Evolutionary conservation across 2,113 vertebrate genomes (phyloP).

Genomic region (Festucalex cinctus): DNA sequence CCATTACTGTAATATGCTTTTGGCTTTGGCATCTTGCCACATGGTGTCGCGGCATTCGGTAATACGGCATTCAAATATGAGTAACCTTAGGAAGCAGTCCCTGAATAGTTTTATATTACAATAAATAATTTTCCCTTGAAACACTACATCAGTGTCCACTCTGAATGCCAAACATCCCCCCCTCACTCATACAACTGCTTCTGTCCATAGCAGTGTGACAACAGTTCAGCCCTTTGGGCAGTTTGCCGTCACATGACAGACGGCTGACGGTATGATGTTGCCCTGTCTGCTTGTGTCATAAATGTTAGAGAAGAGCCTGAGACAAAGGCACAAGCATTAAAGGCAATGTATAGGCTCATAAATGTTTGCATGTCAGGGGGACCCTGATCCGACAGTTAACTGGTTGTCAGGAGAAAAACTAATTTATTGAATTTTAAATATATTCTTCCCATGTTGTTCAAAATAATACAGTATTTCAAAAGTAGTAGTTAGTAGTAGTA

Average conservation of each 20-base stretch:
- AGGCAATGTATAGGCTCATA: background rate
- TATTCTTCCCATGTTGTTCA: too few relatives aligned
- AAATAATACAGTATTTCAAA: too few relatives aligned
- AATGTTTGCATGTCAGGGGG: too few relatives aligned
- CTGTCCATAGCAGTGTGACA: constrained; percentile 4
- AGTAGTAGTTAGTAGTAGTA: too few relatives aligned
- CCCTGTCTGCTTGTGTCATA: constrained; percentile 31
- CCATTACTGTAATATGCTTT: constrained; percentile 14
- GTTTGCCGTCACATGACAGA: constrained; percentile 23
- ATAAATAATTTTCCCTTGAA: background rate
- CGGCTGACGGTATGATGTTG: constrained; percentile 12
- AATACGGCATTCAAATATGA: background rate
- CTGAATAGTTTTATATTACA: background rate
- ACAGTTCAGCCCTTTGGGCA: constrained; percentile 34
- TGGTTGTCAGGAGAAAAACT: too few relatives aligned
- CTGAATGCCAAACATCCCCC: background rate
- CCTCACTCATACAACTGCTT: background rate
- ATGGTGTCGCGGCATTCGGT: background rate
- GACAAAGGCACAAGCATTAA: constrained; percentile 4
- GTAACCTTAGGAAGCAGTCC: background rate
- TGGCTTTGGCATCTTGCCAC: constrained; percentile 29
- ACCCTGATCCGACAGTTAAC: too few relatives aligned
- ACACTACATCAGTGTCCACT: background rate
- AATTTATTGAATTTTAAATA: too few relatives aligned
- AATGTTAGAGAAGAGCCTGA: constrained; percentile 6